Evolutionary conservation across 2,797 vertebrate genomes (phyloP).

Genomic region (Lagocephalus sceleratus): DNA sequence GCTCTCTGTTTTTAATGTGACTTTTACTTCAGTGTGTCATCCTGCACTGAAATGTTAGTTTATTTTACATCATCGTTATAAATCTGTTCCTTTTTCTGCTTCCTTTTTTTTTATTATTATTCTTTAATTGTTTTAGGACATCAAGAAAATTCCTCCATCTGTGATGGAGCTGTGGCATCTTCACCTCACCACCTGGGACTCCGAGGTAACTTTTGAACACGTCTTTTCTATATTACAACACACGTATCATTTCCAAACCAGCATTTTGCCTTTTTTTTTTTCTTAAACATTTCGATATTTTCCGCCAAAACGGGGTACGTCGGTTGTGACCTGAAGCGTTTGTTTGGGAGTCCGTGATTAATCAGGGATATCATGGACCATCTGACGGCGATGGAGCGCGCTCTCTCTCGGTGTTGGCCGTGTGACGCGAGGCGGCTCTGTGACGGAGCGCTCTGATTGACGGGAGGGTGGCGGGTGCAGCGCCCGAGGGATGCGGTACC

Average conservation of each 20-base stretch:
- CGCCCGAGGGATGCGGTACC: slow-evolving; percentile 52
- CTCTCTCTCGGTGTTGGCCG: not conserved
- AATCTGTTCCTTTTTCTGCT: not conserved
- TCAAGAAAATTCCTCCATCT: slow-evolving; percentile 85
- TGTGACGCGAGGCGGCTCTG: slow-evolving; percentile 16
- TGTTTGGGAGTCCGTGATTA: slow-evolving; percentile 5
- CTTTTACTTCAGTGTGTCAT: not conserved
- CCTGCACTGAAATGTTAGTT: not conserved
- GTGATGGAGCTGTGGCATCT: slow-evolving; percentile 71
- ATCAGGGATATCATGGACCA: slow-evolving; percentile 1
- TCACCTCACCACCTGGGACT: slow-evolving; percentile 63
- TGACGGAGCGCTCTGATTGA: slow-evolving; percentile 53
- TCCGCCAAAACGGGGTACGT: no score
- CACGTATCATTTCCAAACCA: not conserved
- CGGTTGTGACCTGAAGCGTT: not conserved
- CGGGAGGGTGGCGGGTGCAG: slow-evolving; percentile 49
- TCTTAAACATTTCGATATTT: no score
- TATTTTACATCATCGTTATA: not conserved
- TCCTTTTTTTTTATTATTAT: slow-evolving; percentile 3
- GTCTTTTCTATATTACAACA: slow-evolving; percentile 1
- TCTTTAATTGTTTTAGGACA: slow-evolving; percentile 65
- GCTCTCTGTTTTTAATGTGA: no score
- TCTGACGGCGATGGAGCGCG: not conserved
- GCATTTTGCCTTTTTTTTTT: no score
- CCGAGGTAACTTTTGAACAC: slow-evolving; percentile 67